These are phyloP conservation scores for Dryobotodes eremita DNA, from an alignment of 2,888 invertebrate genomes.

Conservation along the genomic window DNA sequence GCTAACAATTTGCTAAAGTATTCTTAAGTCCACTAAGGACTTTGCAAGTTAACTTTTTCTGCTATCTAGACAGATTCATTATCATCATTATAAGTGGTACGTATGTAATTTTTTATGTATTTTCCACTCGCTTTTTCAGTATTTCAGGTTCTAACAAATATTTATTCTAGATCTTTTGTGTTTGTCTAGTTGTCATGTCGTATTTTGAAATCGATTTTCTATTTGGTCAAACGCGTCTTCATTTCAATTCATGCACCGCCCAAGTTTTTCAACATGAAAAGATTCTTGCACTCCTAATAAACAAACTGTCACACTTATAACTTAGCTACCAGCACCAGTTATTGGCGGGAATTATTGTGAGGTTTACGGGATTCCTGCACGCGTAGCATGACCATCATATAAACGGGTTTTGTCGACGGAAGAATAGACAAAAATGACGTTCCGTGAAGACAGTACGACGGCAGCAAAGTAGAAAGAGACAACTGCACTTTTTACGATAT, in stretches of 20 bases:
- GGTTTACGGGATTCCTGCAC: too few relatives aligned
- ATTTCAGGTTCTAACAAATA: neutral
- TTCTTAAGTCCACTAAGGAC: constrained; percentile 20
- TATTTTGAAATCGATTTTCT: neutral
- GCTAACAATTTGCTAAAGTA: constrained; percentile 22
- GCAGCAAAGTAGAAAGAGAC: too few relatives aligned
- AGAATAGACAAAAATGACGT: too few relatives aligned
- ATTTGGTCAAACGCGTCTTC: neutral
- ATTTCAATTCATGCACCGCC: neutral
- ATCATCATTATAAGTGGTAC: neutral
- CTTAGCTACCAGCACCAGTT: constrained; percentile 59
- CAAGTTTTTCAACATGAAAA: constrained; percentile 6
- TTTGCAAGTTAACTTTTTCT: constrained; percentile 26
- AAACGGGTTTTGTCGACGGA: too few relatives aligned
- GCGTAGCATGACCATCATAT: too few relatives aligned
- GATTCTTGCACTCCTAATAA: constrained; percentile 17
- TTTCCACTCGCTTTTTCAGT: neutral
- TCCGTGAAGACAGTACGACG: too few relatives aligned
- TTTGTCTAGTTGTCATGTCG: neutral
- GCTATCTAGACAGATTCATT: constrained; percentile 12
- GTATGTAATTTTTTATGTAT: neutral
- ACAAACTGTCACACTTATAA: constrained; percentile 53
- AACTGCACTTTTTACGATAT: too few relatives aligned
- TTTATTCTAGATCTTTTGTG: neutral
- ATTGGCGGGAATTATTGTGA: too few relatives aligned